These are phyloP conservation scores for Plemyria rubiginata DNA, from an alignment of 2,888 invertebrate species.

Conservation along the genomic window DNA sequence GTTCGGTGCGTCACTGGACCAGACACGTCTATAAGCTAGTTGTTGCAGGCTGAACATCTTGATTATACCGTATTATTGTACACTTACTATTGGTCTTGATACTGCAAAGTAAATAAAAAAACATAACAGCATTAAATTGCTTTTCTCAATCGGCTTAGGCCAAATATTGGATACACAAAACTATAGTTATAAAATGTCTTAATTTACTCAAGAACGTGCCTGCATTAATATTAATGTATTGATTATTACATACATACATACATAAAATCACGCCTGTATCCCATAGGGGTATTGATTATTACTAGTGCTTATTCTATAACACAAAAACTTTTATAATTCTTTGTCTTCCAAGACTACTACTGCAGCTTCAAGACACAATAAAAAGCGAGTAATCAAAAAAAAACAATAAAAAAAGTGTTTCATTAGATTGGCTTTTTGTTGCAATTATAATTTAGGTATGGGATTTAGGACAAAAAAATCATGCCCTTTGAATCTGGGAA, in stretches of 20 bases:
- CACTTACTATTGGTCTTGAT: conserved; percentile 18
- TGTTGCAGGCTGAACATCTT: conserved; percentile 31
- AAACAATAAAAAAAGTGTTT: too few relatives aligned
- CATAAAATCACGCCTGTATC: too few relatives aligned
- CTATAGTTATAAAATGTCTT: neutral
- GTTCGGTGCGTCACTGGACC: conserved; percentile 45
- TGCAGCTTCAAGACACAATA: conserved; percentile 29
- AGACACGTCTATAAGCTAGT: conserved; percentile 23
- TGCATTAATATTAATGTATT: neutral
- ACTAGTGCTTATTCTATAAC: too few relatives aligned
- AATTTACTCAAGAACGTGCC: too few relatives aligned
- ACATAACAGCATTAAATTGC: neutral
- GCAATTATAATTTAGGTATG: too few relatives aligned
- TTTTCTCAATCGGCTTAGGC: neutral
- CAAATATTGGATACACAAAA: neutral
- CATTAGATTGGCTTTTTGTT: too few relatives aligned
- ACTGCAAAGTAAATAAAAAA: conserved; percentile 15
- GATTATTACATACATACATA: too few relatives aligned
- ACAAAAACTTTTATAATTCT: neutral
- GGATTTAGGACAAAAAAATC: neutral
- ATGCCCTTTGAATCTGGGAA: neutral
- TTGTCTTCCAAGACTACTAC: conserved; percentile 1
- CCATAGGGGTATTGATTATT: neutral
- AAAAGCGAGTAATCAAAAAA: neutral
- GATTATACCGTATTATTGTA: conserved; percentile 12